phyloP scores from a whole-genome alignment of 2,113 vertebrate species.

The Pterocles burchelli region DNA sequence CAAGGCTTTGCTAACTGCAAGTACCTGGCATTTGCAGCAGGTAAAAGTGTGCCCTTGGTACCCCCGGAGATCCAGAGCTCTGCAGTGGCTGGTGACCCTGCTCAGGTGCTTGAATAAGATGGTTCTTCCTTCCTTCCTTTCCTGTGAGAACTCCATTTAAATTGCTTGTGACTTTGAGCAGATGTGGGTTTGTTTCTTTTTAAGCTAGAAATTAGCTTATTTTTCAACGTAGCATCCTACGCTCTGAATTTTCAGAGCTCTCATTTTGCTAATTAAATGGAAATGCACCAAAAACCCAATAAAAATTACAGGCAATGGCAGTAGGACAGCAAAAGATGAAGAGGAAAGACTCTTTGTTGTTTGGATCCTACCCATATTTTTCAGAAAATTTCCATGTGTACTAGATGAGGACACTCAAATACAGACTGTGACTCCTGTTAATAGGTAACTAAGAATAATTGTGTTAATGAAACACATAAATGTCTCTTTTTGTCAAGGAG shows the following conservation, averaged over 20 bases:
- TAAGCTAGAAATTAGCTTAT: neutral
- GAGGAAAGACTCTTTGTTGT: neutral
- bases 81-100: neutral
- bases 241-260: neutral
- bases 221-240: neutral
- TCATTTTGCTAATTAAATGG: conserved; percentile 31
- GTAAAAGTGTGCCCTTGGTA: neutral
- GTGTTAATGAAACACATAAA: conserved; percentile 19
- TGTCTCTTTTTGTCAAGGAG: neutral
- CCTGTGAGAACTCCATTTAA: conserved; percentile 2
- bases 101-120: neutral
- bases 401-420: neutral
- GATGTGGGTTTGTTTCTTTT: neutral
- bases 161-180: neutral
- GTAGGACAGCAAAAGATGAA: neutral
- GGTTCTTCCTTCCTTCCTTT: neutral
- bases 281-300: neutral
- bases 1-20: neutral
- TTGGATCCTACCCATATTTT: conserved; percentile 28
- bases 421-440: conserved; percentile 14
- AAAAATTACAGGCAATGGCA: conserved; percentile 1
- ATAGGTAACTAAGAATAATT: conserved; percentile 43
- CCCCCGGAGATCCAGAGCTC: neutral
- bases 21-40: neutral
- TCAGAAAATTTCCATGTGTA: neutral